These are phyloP conservation scores for Tetragonula carbonaria DNA, from an alignment of 2,888 invertebrate species.

Conservation along the genomic window DNA sequence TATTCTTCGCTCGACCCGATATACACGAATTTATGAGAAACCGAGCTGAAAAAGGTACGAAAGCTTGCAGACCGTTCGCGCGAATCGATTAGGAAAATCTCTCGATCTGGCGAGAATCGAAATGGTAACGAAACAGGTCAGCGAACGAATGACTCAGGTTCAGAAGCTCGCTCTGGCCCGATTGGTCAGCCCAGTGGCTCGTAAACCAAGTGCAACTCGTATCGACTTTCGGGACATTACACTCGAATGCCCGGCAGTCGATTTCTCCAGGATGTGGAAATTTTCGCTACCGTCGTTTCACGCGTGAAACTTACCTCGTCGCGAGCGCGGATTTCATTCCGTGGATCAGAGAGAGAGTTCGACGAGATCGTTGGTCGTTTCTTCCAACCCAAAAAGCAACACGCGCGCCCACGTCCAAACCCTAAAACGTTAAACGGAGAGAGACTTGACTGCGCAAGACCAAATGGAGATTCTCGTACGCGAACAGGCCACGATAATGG, in stretches of 20 bases:
- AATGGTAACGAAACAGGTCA: not conserved
- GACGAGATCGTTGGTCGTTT: conserved; percentile 16
- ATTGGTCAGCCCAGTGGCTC: not conserved
- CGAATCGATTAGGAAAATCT: too few relatives aligned
- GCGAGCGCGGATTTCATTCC: not conserved
- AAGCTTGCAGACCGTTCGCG: too few relatives aligned
- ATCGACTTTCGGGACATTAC: not conserved
- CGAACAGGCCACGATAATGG: conserved; percentile 38
- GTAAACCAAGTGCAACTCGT: conserved; percentile 2
- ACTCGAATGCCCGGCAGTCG: not conserved
- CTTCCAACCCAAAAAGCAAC: not conserved
- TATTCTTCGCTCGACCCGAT: too few relatives aligned
- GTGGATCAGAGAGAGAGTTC: not conserved
- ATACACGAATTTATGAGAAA: too few relatives aligned
- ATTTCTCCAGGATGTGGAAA: not conserved
- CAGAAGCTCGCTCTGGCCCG: not conserved
- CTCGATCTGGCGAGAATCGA: too few relatives aligned
- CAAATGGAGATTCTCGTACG: conserved; percentile 29
- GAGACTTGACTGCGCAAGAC: not conserved
- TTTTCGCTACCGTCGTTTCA: not conserved
- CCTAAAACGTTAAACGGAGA: conserved; percentile 25
- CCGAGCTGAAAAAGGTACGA: too few relatives aligned
- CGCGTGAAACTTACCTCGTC: not conserved
- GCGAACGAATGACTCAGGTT: not conserved
- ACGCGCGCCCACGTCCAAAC: not conserved